Evolutionary conservation across 2,113 vertebrate species (phyloP).

Genomic region (Hiodon alosoides): DNA sequence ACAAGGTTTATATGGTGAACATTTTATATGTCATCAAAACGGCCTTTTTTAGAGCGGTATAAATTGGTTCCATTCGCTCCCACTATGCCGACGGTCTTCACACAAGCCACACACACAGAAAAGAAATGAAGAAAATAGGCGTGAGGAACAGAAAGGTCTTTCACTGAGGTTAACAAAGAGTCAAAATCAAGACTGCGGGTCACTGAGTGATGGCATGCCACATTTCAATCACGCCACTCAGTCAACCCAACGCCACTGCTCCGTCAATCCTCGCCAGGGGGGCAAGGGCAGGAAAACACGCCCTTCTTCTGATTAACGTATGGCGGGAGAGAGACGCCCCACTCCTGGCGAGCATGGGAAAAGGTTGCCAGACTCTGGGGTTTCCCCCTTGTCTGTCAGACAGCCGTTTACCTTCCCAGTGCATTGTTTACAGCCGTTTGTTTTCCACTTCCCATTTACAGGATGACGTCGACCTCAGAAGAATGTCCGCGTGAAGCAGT

Average conservation of each 20-base stretch:
- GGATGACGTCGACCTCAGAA: not conserved
- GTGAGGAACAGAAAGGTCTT: conserved; percentile 20
- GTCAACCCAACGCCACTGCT: not conserved
- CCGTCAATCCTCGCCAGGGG: not conserved
- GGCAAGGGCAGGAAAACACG: not conserved
- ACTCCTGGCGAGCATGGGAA: not conserved
- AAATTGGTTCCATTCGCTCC: conserved; percentile 53
- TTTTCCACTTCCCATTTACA: conserved; percentile 12
- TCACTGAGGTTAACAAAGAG: conserved; percentile 19
- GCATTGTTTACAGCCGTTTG: not conserved
- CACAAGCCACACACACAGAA: conserved; percentile 19
- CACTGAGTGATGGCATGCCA: not conserved
- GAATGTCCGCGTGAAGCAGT: conserved; percentile 1
- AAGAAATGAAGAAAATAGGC: conserved; percentile 7
- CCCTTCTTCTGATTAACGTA: too few species aligned
- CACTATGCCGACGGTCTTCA: conserved; percentile 16
- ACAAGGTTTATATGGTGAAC: conserved; percentile 47
- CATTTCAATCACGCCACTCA: not conserved
- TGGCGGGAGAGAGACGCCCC: too few species aligned
- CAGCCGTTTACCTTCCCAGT: not conserved
- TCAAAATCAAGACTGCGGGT: conserved; percentile 29
- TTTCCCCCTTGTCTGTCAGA: not conserved
- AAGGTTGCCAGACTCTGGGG: not conserved
- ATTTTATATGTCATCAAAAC: conserved; percentile 53
- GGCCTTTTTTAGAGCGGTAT: conserved; percentile 36